phyloP scores from a whole-genome alignment of 2,113 vertebrate species.

The Cyprinodon brontotheroides region DNA sequence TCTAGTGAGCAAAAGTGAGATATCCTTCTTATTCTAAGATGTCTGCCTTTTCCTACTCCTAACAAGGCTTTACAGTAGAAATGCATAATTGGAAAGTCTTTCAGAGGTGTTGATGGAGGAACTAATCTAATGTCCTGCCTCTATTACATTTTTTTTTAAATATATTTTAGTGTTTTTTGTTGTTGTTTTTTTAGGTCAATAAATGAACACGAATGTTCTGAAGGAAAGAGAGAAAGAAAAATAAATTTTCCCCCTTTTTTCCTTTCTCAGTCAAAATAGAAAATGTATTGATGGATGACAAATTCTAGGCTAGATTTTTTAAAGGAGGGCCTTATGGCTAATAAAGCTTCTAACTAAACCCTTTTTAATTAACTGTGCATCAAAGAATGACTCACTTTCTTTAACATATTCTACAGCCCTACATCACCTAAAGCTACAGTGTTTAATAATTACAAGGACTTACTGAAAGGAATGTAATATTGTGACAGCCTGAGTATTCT shows the following conservation, averaged over 20 bases:
- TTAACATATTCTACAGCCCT: neutral
- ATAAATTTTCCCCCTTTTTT: neutral
- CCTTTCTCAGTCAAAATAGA: neutral
- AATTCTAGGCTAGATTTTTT: neutral
- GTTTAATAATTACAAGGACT: too few species aligned
- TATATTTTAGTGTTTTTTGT: too few species aligned
- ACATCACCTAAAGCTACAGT: neutral
- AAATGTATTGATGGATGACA: neutral
- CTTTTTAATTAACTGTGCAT: neutral
- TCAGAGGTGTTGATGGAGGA: conserved; percentile 11
- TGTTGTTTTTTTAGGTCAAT: too few species aligned
- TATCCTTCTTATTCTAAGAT: conserved; percentile 10
- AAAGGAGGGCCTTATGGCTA: neutral
- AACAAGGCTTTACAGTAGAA: conserved; percentile 10
- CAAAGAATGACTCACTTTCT: neutral
- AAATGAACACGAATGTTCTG: too few species aligned
- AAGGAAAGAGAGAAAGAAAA: neutral
- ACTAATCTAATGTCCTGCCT: neutral
- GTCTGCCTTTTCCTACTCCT: conserved; percentile 18
- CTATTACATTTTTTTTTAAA: too few species aligned
- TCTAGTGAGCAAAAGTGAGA: conserved; percentile 17
- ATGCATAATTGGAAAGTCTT: conserved; percentile 8
- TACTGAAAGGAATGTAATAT: too few species aligned
- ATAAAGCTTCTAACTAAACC: neutral
- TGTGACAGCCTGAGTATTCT: too few species aligned